Conservation (phyloP, 1,140 invertebrate genomes). For the Drosophila saltans region DNA sequence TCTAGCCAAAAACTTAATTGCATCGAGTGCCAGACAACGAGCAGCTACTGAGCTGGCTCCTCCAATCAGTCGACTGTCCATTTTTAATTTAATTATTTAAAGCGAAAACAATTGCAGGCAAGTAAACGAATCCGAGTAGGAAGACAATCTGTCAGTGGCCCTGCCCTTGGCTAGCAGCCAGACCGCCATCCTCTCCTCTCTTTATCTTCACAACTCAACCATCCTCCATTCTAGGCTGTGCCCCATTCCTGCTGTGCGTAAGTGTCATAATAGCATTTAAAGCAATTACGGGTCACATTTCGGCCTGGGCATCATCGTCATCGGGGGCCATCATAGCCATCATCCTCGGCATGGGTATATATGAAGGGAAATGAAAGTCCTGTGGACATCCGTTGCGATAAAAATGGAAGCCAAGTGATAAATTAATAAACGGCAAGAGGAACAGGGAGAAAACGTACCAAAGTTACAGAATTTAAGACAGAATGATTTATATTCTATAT, state of each 20-base stretch:
- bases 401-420: constrained; percentile 52
- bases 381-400: constrained; percentile 67
- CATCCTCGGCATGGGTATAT: too few relatives aligned
- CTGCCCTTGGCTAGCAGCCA: constrained; percentile 53
- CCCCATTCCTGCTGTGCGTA: constrained; percentile 53
- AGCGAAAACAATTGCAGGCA: constrained; percentile 72
- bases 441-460: constrained; percentile 1
- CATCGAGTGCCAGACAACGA: constrained; percentile 39
- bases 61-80: constrained; percentile 71
- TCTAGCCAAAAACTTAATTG: constrained; percentile 63
- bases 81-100: constrained; percentile 81
- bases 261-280: constrained; percentile 82
- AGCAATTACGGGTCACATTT: constrained; percentile 80
- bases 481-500: constrained; percentile 1
- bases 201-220: neutral
- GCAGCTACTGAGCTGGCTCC: constrained; percentile 24
- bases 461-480: neutral
- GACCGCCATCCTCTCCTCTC: constrained; percentile 19
- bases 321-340: neutral
- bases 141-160: constrained; percentile 21
- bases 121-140: constrained; percentile 28
- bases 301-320: constrained; percentile 26
- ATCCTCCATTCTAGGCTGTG: neutral
- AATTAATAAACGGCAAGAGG: constrained; percentile 51
- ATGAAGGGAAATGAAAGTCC: constrained; percentile 59